Conservation (phyloP, 1,140 invertebrate species). For the Calosoma granatense region DNA sequence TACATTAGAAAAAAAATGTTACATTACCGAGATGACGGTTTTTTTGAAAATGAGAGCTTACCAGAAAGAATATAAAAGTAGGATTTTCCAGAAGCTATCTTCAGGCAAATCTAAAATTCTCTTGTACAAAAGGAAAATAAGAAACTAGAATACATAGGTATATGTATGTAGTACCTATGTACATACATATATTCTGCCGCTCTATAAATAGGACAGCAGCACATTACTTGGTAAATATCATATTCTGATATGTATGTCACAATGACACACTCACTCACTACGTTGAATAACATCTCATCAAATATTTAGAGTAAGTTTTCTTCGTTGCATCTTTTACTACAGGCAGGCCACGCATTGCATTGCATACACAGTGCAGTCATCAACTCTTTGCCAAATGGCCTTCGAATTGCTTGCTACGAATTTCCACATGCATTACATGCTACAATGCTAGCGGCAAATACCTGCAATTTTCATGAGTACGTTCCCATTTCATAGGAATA, state of each 20-base stretch:
- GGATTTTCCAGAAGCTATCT: no score
- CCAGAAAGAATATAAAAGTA: no score
- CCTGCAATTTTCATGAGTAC: constrained; percentile 1
- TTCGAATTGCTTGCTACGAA: neutral
- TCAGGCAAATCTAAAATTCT: no score
- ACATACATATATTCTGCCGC: no score
- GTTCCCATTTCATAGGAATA: neutral
- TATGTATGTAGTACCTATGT: no score
- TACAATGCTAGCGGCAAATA: neutral
- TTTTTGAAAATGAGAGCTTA: no score
- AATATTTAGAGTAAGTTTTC: neutral
- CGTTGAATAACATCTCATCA: neutral
- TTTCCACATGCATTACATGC: neutral
- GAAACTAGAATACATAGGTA: no score
- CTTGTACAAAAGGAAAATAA: no score
- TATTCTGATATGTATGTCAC: neutral
- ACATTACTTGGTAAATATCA: no score
- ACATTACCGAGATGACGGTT: no score
- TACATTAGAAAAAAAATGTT: no score
- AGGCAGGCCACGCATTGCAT: neutral
- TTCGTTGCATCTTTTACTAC: neutral
- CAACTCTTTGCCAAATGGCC: neutral
- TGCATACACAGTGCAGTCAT: neutral
- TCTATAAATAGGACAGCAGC: no score
- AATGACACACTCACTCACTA: neutral